phyloP scores from a whole-genome alignment of 2,797 vertebrate genomes.

The Sebastes glaucus region DNA sequence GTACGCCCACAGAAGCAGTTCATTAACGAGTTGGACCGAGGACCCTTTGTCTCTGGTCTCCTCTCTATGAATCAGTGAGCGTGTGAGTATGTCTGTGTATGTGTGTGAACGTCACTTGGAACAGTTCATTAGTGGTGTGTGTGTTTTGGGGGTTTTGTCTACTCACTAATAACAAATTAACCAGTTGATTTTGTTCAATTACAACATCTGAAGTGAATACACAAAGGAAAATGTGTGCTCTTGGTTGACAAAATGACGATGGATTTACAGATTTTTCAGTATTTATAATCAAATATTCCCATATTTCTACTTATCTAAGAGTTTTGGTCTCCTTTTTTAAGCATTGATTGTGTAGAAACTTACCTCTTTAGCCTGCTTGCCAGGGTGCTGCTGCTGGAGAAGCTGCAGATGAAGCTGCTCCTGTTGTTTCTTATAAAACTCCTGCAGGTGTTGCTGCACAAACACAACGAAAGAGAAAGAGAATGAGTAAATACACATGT shows the following conservation, averaged over 20 bases:
- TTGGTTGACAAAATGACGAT: background rate
- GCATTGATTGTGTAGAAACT: background rate
- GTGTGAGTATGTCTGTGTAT: background rate
- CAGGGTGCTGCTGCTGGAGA: conserved; percentile 97
- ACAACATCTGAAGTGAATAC: background rate
- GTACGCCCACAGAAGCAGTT: conserved; percentile 84
- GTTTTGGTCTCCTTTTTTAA: background rate
- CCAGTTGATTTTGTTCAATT: background rate
- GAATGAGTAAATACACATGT: background rate
- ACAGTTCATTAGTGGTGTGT: conserved; percentile 6
- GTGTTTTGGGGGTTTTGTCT: background rate
- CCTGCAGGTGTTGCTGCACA: conserved; percentile 99
- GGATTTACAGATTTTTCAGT: background rate
- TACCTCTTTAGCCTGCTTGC: conserved; percentile 98
- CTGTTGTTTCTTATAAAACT: conserved; percentile 99
- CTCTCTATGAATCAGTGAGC: conserved; percentile 47
- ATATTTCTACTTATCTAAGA: background rate
- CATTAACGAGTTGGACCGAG: conserved; percentile 88
- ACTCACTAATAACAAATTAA: background rate
- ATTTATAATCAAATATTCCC: background rate
- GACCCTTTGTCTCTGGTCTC: conserved; percentile 78
- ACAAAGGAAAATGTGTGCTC: background rate
- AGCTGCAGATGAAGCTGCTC: conserved; percentile 99
- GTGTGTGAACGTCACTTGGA: conserved; percentile 2
- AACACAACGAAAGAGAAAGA: background rate